Conservation (phyloP, 2,113 vertebrate genomes). For the Sphaerodactylus townsendi region DNA sequence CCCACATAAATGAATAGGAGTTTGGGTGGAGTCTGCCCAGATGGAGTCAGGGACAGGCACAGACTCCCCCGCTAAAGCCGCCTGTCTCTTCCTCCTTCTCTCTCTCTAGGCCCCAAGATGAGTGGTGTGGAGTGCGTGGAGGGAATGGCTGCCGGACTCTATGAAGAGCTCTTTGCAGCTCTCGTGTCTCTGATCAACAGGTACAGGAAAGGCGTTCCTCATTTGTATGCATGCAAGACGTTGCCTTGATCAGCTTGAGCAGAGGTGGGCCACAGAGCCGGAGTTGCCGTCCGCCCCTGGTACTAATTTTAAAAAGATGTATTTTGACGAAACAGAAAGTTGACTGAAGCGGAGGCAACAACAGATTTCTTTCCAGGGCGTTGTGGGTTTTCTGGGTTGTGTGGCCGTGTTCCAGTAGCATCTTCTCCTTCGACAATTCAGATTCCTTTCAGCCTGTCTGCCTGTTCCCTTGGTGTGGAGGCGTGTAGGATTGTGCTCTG, state of each 20-base stretch:
- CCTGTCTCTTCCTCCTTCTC: rapidly evolving
- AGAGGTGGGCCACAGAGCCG: too few relatives aligned
- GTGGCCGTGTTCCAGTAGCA: too few relatives aligned
- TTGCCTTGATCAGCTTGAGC: not conserved
- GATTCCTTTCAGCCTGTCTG: too few relatives aligned
- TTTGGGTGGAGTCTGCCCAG: too few relatives aligned
- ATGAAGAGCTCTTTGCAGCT: constrained; percentile 87
- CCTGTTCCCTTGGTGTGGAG: too few relatives aligned
- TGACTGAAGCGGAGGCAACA: not conserved
- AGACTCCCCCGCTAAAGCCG: rapidly evolving
- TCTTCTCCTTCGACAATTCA: too few relatives aligned
- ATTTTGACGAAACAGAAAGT: rapidly evolving
- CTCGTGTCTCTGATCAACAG: constrained; percentile 93
- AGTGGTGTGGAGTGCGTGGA: constrained; percentile 87
- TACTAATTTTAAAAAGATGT: rapidly evolving
- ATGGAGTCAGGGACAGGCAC: too few relatives aligned
- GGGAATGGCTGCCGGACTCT: constrained; percentile 91
- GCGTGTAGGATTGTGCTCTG: too few relatives aligned
- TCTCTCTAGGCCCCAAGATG: constrained; percentile 82
- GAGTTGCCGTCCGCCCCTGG: too few relatives aligned
- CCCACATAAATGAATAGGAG: not conserved
- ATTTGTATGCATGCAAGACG: not conserved
- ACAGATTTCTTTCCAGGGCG: too few relatives aligned
- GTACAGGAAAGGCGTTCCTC: constrained; percentile 59
- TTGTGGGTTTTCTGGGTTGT: too few relatives aligned